Evolutionary conservation across 2,113 vertebrate species (phyloP).

Genomic region (Tor tambroides): DNA sequence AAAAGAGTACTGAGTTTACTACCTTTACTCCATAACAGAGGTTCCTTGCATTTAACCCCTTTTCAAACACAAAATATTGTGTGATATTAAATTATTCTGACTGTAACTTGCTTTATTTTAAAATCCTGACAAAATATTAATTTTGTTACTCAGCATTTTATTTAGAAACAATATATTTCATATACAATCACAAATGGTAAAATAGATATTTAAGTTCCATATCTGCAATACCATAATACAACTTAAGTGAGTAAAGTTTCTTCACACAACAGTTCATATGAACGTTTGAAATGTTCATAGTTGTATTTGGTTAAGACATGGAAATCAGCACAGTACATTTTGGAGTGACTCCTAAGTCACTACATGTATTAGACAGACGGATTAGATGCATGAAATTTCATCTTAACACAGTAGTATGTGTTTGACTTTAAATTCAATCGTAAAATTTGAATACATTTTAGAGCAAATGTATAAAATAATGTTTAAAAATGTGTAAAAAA

Average conservation of each 20-base stretch:
- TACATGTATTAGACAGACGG: no score
- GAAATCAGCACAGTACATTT: background rate
- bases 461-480: background rate
- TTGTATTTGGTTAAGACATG: background rate
- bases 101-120: no score
- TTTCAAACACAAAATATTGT: no score
- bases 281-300: background rate
- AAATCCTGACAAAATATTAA: no score
- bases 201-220: background rate
- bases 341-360: background rate
- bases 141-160: background rate
- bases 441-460: background rate
- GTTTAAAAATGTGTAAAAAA: background rate
- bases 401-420: background rate
- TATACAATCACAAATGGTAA: conserved; percentile 1
- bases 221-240: background rate
- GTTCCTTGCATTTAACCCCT: no score
- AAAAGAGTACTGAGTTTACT: no score
- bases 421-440: background rate
- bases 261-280: background rate
- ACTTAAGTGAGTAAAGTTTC: background rate
- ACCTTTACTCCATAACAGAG: no score
- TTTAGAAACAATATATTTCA: background rate
- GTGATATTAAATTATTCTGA: no score
- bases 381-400: no score